Evolutionary conservation across 2,797 vertebrate genomes (phyloP), one percentile per base, ranked within the genome.

Genomic region (Catostomus latipinnis): DNA sequence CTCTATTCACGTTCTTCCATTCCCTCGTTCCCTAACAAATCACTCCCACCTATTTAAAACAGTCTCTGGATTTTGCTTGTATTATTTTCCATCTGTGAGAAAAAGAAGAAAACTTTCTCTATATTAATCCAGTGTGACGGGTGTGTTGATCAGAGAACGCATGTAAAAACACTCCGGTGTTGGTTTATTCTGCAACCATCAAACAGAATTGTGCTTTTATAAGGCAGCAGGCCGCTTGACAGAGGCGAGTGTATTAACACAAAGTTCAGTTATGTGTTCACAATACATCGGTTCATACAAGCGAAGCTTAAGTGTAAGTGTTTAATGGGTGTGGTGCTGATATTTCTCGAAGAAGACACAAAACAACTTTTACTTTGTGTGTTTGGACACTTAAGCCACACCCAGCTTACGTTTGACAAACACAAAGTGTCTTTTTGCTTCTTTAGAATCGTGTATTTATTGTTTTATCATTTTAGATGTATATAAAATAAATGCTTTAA

Each of bases 61-160:
- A 50, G 71, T 53, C 63, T 80, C 12, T 49, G 63, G 57, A 56
- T 63, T 60, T 62, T 50, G 82, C 63, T 49, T 76, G 82, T 84
- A 89, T 86, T 90, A 90, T 90, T 92, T 91, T 90, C 88, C 90
- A 88, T 87, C 82, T 85, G 85, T 86, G 76, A 85, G 84, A 76
- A 71, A 62, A 60, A 78, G 34, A 45, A 66, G 34, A 45, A 66
- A 65, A 52, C 45, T 50, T 65, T 66, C 52, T 76, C 60, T 67
- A 18, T 58, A 65, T 65, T 71, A 71, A 78, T 78, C 43, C 68
- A 63, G 12, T 50, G 71, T n/a, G 58, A 65, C 68, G 63, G 58
- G 58, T 2, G 1, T 71, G 58, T 54, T 56, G 57, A 52, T 52
- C 16, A 76, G 46, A 57, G 49, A 45, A 69, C 63, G 22, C 46